Evolutionary conservation across 2,113 vertebrate genomes (phyloP), one percentile per base, ranked within the genome.

Genomic region (Chaetorhynchus papuensis): DNA sequence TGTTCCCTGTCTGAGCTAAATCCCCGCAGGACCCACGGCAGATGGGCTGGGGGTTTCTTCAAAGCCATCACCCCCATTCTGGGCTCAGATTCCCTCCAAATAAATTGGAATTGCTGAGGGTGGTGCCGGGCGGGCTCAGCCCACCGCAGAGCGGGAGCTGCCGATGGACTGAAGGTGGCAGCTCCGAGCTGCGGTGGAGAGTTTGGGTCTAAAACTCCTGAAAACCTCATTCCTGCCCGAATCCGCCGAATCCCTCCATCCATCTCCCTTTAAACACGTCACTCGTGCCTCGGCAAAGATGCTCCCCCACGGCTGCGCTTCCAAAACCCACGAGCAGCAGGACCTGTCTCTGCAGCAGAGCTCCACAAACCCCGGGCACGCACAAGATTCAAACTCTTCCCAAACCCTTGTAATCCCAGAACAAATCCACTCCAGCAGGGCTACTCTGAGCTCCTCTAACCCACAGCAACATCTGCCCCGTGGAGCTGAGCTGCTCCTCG

Each of bases 121-220:
- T 2, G 71, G 15, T 33, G 74, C 13, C 22, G 9, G 1, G 49
- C 6, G 57, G n/a, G 12, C 42, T 27, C 23, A 7, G 59, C 42
- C 15, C 54, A 6, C 54, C 19, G 13, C 85, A 2, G 52, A 26
- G 24, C 52, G 11, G n/a, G 57, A 22, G 91, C 88, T 10, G 53
- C 63, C 5, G 0, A 7, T 0, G 19, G 39, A 96, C 98, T 92
- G 88, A 72, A 97, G 98, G 95, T 97, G 98, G 98, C 97, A 90
- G 93, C 91, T 85, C 77, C 21, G 96, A 89, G 87, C 93, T 54
- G 8, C 6, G 6, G 0, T 74, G 72, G 20, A 69, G 56, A 3
- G 75, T 23, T 72, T 17, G 3, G 19, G 10, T 12, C 16, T 10
- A 11, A 22, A 76, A 37, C 49, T 7, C 24, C 1, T 10, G n/a